Evolutionary conservation across 2,888 invertebrate species (phyloP).

Genomic region (Lepidocyrtoides sp.): DNA sequence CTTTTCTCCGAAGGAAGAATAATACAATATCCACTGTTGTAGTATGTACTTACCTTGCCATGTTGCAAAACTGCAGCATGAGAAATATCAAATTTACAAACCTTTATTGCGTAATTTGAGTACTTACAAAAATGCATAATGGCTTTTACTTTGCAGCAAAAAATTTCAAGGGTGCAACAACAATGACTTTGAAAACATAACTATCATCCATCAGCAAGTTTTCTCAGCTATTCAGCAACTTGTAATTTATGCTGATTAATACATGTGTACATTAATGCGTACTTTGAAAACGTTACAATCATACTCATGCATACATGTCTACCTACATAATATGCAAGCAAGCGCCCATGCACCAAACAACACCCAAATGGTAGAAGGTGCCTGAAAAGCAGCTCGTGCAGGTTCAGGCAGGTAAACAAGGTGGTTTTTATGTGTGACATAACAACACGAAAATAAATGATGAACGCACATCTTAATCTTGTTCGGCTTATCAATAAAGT

Average conservation of each 20-base stretch:
- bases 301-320: neutral
- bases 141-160: constrained; percentile 40
- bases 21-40: neutral
- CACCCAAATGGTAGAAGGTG: constrained; percentile 24
- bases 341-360: constrained; percentile 1
- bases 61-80: neutral
- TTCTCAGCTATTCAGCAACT: constrained; percentile 32
- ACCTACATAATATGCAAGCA: neutral
- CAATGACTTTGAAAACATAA: constrained; percentile 71
- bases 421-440: neutral
- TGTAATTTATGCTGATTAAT: constrained; percentile 45
- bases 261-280: neutral
- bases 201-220: constrained; percentile 49
- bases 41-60: no score
- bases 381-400: neutral
- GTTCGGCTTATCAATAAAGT: neutral
- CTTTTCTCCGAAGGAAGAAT: constrained; percentile 7
- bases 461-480: neutral
- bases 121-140: constrained; percentile 32
- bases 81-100: neutral
- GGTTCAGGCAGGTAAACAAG: neutral
- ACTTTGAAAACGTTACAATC: constrained; percentile 13
- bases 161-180: constrained; percentile 60
- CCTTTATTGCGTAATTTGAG: neutral
- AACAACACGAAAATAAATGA: neutral